These are phyloP conservation scores for Perca schrenkii DNA, from an alignment of 2,113 vertebrate genomes.

Conservation along the genomic window DNA sequence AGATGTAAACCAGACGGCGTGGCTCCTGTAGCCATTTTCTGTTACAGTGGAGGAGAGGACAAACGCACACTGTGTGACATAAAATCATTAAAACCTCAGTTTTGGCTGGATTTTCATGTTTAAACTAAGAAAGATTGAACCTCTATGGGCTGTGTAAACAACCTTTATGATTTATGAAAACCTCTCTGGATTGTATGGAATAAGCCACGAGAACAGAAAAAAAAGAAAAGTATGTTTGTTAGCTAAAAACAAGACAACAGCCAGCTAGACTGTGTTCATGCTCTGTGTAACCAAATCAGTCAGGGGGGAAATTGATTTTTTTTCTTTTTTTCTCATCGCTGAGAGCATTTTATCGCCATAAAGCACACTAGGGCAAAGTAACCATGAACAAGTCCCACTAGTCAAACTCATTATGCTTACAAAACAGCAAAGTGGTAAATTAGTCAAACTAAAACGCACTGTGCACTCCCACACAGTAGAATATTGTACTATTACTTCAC, in stretches of 20 bases:
- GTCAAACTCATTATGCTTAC: constrained; percentile 78
- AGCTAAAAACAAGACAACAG: constrained; percentile 58
- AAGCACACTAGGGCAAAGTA: constrained; percentile 80
- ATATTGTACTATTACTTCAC: constrained; percentile 38
- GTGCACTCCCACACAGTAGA: constrained; percentile 38
- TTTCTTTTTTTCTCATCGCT: constrained; percentile 60
- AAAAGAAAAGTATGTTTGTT: constrained; percentile 33
- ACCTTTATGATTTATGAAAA: constrained; percentile 22
- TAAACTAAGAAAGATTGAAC: constrained; percentile 19
- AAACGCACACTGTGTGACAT: constrained; percentile 1
- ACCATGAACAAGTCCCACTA: constrained; percentile 76
- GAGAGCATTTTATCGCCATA: constrained; percentile 76
- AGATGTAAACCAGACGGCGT: constrained; percentile 48
- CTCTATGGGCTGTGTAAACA: background rate
- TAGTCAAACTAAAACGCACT: constrained; percentile 69
- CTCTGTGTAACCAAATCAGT: constrained; percentile 74
- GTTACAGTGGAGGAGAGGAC: constrained; percentile 4
- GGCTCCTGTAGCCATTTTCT: constrained; percentile 39
- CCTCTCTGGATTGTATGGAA: constrained; percentile 3
- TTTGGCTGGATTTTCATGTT: constrained; percentile 4
- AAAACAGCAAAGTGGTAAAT: constrained; percentile 76
- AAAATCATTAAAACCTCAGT: constrained; percentile 26
- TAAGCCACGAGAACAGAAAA: constrained; percentile 36
- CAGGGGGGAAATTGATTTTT: constrained; percentile 81
- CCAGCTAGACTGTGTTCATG: constrained; percentile 25